These are phyloP conservation scores for Nematostella vectensis DNA, from an alignment of 92 coral and sea anemone species.

Conservation along the genomic window DNA sequence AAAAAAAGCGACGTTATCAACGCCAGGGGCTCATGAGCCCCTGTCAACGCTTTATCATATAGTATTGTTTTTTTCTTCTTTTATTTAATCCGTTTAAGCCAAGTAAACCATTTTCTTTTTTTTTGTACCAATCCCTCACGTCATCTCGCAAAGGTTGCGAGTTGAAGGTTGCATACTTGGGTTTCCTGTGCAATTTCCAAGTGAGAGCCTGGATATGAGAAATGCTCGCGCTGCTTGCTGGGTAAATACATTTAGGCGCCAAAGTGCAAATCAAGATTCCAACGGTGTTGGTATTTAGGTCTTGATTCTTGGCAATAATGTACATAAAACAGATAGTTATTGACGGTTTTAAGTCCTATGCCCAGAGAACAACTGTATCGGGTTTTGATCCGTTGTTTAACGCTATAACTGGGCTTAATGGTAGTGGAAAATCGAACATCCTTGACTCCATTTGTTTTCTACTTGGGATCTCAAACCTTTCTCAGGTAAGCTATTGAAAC, in stretches of 20 bases:
- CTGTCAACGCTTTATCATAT: too few relatives aligned
- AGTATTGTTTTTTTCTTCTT: too few relatives aligned
- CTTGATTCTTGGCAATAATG: constrained; percentile 38
- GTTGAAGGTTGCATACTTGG: too few relatives aligned
- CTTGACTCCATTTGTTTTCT: constrained; percentile 96
- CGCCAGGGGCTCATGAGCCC: too few relatives aligned
- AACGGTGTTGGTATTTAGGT: not conserved
- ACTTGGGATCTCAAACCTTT: constrained; percentile 92
- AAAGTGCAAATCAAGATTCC: constrained; percentile 19
- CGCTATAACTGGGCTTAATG: constrained; percentile 96
- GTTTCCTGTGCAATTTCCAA: constrained; percentile 7
- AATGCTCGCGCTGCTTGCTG: constrained; percentile 19
- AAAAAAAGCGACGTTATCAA: too few relatives aligned
- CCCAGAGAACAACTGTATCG: constrained; percentile 80
- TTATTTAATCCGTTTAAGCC: too few relatives aligned
- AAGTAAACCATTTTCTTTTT: too few relatives aligned
- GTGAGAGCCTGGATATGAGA: not conserved
- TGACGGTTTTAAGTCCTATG: constrained; percentile 97
- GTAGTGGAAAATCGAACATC: constrained; percentile 97
- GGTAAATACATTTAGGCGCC: constrained; percentile 51
- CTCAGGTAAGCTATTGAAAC: constrained; percentile 53
- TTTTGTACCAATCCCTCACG: too few relatives aligned
- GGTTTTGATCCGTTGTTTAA: constrained; percentile 97
- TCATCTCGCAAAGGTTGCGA: too few relatives aligned
- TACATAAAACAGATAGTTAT: constrained; percentile 87